Percentiles rank a stretch among this genome's conserved stretches.
Evolutionary conservation across 2,113 vertebrate species (phyloP).

Genomic region (Pteropus alecto): DNA sequence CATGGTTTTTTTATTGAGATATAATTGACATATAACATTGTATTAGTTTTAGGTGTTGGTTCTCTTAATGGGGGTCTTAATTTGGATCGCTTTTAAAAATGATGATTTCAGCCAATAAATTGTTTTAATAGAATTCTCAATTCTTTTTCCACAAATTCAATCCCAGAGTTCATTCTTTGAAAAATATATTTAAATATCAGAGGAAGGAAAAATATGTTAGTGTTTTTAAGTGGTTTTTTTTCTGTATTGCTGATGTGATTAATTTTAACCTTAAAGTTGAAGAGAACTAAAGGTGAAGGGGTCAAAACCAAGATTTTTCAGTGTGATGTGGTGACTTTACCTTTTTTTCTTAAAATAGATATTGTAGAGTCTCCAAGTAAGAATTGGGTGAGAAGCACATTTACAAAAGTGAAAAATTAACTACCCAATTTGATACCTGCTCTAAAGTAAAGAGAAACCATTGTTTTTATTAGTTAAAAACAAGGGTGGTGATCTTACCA

Average conservation of each 20-base stretch:
- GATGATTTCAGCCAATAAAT: background rate
- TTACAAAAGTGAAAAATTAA: slow-evolving; percentile 76
- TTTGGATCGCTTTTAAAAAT: background rate
- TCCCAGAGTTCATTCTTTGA: background rate
- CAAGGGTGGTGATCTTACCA: slow-evolving; percentile 48
- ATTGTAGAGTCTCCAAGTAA: background rate
- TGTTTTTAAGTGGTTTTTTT: background rate
- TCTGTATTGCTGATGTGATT: background rate
- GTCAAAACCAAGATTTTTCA: background rate
- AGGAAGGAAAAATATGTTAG: background rate
- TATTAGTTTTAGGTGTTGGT: background rate
- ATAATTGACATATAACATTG: background rate
- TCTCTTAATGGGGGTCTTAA: background rate
- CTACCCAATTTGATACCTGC: slow-evolving; percentile 63
- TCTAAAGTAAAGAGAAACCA: slow-evolving; percentile 75
- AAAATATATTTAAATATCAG: background rate
- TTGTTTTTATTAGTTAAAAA: slow-evolving; percentile 75
- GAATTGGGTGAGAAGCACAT: slow-evolving; percentile 31
- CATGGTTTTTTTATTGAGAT: background rate
- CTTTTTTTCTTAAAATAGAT: slow-evolving; percentile 28
- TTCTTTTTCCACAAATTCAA: background rate
- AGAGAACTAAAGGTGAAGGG: slow-evolving; percentile 11
- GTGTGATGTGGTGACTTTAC: background rate
- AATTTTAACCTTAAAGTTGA: background rate
- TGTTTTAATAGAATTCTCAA: background rate